phyloP scores from a whole-genome alignment of 2,797 vertebrate species.

The Naso thynnoides region DNA sequence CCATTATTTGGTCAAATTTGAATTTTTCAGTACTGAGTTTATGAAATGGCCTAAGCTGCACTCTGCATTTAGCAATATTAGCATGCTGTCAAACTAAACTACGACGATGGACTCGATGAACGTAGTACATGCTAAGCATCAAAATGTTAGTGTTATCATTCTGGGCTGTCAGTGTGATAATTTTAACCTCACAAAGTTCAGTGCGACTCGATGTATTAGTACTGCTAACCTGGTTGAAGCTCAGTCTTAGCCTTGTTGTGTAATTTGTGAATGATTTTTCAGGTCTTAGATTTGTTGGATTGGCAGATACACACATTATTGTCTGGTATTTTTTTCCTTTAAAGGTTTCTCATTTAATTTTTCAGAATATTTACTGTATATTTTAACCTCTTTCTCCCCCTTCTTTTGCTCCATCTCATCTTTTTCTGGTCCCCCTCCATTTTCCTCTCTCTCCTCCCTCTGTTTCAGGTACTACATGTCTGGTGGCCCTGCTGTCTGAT shows the following conservation, averaged over 20 bases:
- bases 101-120: neutral
- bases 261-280: constrained; percentile 1
- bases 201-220: neutral
- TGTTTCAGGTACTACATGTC: constrained; percentile 87
- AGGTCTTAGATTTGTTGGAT: neutral
- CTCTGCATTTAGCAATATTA: neutral
- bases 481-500: constrained; percentile 95
- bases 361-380: neutral
- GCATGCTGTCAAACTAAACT: neutral
- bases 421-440: neutral
- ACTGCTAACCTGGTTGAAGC: too few species aligned
- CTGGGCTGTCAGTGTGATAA: neutral
- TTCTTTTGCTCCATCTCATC: neutral
- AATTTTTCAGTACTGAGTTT: neutral
- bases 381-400: neutral
- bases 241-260: neutral
- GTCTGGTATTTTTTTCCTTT: too few species aligned
- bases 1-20: neutral
- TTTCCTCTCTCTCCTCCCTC: constrained; percentile 1
- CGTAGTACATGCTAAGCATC: neutral
- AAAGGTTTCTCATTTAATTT: neutral
- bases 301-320: neutral
- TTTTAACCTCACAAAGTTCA: neutral
- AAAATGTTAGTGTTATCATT: neutral
- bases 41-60: neutral